Conservation (phyloP, 2,113 vertebrate genomes). For the Ammodramus savannarum region DNA sequence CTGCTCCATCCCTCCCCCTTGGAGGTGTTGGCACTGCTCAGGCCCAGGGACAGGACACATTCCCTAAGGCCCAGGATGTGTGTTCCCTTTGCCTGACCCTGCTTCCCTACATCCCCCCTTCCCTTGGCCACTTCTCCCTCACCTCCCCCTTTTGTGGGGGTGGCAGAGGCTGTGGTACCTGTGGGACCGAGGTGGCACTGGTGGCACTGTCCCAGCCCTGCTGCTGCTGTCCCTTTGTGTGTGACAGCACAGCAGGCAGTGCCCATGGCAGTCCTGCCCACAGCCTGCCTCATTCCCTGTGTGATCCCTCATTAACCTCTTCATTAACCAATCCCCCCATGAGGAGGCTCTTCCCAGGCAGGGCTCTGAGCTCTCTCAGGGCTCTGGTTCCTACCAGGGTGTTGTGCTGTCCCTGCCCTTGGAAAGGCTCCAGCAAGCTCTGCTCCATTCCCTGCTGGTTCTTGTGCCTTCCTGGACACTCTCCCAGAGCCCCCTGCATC, state of each 20-base stretch:
- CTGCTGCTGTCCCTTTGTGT: not conserved
- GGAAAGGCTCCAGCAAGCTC: not conserved
- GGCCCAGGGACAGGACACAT: not conserved
- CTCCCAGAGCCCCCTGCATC: not conserved
- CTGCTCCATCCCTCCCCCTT: not conserved
- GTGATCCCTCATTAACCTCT: not conserved
- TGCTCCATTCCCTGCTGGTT: not conserved
- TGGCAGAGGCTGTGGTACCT: rapidly evolving
- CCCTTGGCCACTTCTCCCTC: not conserved
- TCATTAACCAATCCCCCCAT: rapidly evolving
- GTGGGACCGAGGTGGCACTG: not conserved
- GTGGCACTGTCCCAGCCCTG: not conserved
- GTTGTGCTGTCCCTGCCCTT: not conserved
- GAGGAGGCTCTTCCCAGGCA: not conserved
- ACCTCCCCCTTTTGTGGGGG: not conserved
- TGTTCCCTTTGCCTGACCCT: not conserved
- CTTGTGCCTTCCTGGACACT: not conserved
- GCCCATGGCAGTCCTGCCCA: rapidly evolving
- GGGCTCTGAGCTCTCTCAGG: not conserved
- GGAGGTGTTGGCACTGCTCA: not conserved
- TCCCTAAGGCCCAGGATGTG: not conserved
- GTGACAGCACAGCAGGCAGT: not conserved
- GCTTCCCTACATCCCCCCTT: not conserved
- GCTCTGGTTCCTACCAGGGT: not conserved
- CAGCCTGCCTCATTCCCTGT: not conserved